Percentiles rank a stretch among this genome's conserved stretches.
Conservation (phyloP, 1,140 invertebrate species). For the Bactericera cockerelli region DNA sequence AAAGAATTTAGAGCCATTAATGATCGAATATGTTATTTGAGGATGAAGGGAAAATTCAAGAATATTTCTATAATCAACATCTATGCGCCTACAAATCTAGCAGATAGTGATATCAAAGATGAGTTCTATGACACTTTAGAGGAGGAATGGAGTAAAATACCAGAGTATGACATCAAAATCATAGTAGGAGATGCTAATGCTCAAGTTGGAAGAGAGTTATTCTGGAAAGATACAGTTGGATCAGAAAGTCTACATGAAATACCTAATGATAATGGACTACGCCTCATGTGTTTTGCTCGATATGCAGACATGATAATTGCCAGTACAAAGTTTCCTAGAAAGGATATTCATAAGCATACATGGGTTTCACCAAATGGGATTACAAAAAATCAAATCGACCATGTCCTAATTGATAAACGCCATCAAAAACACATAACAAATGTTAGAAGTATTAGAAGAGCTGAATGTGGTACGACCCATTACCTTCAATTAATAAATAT, state of each 20-base stretch:
- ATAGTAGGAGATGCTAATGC: constrained; percentile 18
- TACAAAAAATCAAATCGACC: too few relatives aligned
- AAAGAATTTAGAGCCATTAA: constrained; percentile 13
- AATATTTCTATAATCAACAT: constrained; percentile 15
- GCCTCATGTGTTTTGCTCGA: constrained; percentile 18
- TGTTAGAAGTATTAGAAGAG: too few relatives aligned
- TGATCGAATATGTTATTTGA: constrained; percentile 16
- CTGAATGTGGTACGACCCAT: background rate
- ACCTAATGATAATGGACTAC: constrained; percentile 19
- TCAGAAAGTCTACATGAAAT: constrained; percentile 25
- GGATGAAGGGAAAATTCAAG: constrained; percentile 9
- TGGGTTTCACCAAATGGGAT: too few relatives aligned
- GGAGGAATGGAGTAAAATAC: constrained; percentile 8
- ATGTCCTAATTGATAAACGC: too few relatives aligned
- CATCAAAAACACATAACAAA: constrained; percentile 19
- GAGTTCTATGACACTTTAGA: constrained; percentile 17
- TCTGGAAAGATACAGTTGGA: constrained; percentile 19
- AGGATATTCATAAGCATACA: constrained; percentile 22
- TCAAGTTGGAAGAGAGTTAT: constrained; percentile 15
- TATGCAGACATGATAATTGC: constrained; percentile 16
- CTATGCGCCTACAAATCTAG: constrained; percentile 18
- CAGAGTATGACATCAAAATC: constrained; percentile 17
- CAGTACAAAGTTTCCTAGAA: constrained; percentile 19
- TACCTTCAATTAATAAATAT: background rate
- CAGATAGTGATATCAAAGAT: constrained; percentile 17